phyloP scores from a whole-genome alignment of 2,113 vertebrate genomes.

The Onychorhynchus coronatus region DNA sequence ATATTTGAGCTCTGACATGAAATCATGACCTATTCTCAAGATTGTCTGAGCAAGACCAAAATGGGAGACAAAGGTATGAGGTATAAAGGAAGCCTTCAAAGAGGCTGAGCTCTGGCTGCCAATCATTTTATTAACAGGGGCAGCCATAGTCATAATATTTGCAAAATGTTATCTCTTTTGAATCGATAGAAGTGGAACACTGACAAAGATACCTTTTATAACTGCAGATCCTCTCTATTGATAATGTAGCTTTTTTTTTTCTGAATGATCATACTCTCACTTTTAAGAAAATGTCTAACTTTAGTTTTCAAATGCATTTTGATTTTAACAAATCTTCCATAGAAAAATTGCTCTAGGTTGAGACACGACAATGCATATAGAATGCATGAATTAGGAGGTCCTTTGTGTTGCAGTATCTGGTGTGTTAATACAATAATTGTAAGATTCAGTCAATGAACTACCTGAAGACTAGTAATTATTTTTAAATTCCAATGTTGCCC shows the following conservation, averaged over 20 bases:
- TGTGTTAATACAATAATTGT: background rate
- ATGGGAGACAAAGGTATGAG: background rate
- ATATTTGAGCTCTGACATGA: background rate
- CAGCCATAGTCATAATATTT: background rate
- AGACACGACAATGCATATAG: background rate
- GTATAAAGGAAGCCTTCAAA: background rate
- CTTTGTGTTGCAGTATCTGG: background rate
- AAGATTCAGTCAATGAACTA: background rate
- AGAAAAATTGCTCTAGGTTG: background rate
- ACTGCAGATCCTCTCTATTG: background rate
- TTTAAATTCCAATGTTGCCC: background rate
- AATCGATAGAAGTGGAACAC: background rate
- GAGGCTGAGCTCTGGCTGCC: background rate
- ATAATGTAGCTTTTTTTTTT: background rate
- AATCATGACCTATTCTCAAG: background rate
- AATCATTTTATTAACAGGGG: background rate
- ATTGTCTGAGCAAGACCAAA: background rate
- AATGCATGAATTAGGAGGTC: background rate
- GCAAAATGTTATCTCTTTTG: background rate
- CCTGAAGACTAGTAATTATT: background rate
- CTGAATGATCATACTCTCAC: background rate
- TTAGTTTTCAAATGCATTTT: background rate
- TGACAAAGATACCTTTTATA: background rate
- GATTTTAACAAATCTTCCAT: constrained; percentile 9
- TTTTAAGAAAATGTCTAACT: background rate